Evolutionary conservation across 2,797 vertebrate genomes (phyloP), one percentile per base, ranked within the genome.

Genomic region (Odontamblyopus lacepedii): DNA sequence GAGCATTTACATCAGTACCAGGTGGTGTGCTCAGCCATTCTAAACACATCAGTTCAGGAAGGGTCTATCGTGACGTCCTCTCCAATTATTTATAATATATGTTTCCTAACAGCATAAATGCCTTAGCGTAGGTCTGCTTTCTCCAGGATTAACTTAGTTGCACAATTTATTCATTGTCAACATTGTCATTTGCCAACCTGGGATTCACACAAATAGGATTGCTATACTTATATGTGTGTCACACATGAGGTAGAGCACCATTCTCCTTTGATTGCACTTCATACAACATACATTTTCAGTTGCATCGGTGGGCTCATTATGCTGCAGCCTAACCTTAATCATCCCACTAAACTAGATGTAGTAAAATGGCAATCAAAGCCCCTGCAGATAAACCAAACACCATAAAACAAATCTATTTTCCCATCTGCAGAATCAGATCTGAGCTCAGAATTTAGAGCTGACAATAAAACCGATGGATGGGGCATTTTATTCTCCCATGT

Each of bases 311-410:
- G 41, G 50, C 18, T 53, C 65, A 67, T 55, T 55, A 67, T 29
- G 6, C 29, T 32, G 27, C 18, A 16, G 67, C 27, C 55, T 41
- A 38, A 69, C 55, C 56, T 69, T 59, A 57, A 69, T 59, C 67
- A 67, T 67, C 50, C 27, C 2, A 30, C 65, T 67, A 67, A 67
- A 67, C 65, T 53, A 67, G 65, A 67, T n/a, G 61, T 7, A n/a
- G 15, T 67, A 67, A 67, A 67, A 32, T n/a, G 18, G 18, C 65
- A 55, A 55, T 67, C 50, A 67, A 67, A 67, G 30, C 26, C 50
- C 3, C 65, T 35, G 50, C 50, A 53, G 44, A 67, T 53, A 67
- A 67, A 67, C 50, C 65, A 59, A 69, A 69, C 67, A 29, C 32
- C 26, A 27, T 53, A 55, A 67, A 67, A 67, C 8, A 27, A 41